These are phyloP conservation scores for Hoplias malabaricus DNA, from an alignment of 2,113 vertebrate species.

Conservation along the genomic window DNA sequence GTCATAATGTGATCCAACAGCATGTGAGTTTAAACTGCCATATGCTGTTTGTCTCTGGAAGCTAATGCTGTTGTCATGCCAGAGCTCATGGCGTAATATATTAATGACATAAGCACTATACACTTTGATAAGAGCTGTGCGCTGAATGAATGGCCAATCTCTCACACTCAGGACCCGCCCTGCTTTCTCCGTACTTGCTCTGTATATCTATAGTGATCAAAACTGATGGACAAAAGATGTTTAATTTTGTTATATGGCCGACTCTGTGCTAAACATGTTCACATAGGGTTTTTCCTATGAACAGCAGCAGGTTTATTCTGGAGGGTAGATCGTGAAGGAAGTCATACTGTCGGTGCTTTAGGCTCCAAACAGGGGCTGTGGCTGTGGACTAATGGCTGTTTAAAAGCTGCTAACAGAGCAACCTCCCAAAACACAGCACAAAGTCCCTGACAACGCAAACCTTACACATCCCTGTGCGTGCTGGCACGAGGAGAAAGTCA, in stretches of 20 bases:
- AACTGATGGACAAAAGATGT: neutral
- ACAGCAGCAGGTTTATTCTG: no score
- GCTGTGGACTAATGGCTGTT: slow-evolving; percentile 52
- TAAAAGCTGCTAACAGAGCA: slow-evolving; percentile 37
- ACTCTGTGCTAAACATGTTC: neutral
- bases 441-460: slow-evolving; percentile 25
- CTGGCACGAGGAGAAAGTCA: neutral
- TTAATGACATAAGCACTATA: neutral
- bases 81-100: neutral
- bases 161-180: neutral
- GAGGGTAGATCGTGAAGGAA: neutral
- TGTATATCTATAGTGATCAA: neutral
- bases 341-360: neutral
- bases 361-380: slow-evolving; percentile 17
- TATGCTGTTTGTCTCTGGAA: neutral
- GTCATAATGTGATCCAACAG: neutral
- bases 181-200: neutral
- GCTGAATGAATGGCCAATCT: neutral
- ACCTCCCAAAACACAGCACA: slow-evolving; percentile 27
- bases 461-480: neutral
- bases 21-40: neutral
- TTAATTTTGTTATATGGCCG: neutral
- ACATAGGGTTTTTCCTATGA: no score
- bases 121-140: slow-evolving; percentile 12
- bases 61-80: neutral